These are phyloP conservation scores for Apamea epomidion DNA, from an alignment of 2,888 invertebrate species.

Conservation along the genomic window DNA sequence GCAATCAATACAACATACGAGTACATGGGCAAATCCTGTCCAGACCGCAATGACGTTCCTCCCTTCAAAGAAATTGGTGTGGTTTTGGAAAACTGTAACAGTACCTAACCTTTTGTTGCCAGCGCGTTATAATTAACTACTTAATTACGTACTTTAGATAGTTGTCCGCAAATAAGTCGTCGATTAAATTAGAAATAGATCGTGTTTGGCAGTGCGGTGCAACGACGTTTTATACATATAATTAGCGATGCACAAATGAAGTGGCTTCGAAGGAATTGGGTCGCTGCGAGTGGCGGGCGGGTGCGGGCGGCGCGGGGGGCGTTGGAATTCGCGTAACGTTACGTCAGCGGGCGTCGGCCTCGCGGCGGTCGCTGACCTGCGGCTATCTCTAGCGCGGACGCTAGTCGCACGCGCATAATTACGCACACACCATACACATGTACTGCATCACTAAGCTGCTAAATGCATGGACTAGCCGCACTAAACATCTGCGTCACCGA, in stretches of 20 bases:
- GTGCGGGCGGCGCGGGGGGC: conserved; percentile 73
- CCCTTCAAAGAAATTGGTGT: conserved; percentile 14
- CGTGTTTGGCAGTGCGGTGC: conserved; percentile 82
- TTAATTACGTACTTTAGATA: conserved; percentile 58
- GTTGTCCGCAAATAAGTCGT: conserved; percentile 73
- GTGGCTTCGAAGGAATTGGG: conserved; percentile 89
- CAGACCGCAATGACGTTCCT: conserved; percentile 13
- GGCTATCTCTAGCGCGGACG: conserved; percentile 87
- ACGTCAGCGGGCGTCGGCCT: conserved; percentile 90
- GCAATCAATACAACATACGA: conserved; percentile 4
- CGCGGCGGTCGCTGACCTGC: conserved; percentile 88
- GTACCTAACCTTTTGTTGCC: conserved; percentile 12
- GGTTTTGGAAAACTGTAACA: conserved; percentile 34
- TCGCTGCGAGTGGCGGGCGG: conserved; percentile 80
- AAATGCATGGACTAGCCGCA: conserved; percentile 57
- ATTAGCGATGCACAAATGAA: conserved; percentile 89
- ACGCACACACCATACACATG: conserved; percentile 71
- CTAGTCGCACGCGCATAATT: conserved; percentile 83
- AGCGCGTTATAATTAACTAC: conserved; percentile 36
- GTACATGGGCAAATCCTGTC: conserved; percentile 31
- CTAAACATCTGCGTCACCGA: conserved; percentile 41
- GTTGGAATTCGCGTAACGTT: conserved; percentile 89
- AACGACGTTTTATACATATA: conserved; percentile 86
- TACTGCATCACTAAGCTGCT: conserved; percentile 60
- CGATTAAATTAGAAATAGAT: conserved; percentile 84